phyloP scores from a whole-genome alignment of 2,797 vertebrate species.

The Tokudaia muenninki region DNA sequence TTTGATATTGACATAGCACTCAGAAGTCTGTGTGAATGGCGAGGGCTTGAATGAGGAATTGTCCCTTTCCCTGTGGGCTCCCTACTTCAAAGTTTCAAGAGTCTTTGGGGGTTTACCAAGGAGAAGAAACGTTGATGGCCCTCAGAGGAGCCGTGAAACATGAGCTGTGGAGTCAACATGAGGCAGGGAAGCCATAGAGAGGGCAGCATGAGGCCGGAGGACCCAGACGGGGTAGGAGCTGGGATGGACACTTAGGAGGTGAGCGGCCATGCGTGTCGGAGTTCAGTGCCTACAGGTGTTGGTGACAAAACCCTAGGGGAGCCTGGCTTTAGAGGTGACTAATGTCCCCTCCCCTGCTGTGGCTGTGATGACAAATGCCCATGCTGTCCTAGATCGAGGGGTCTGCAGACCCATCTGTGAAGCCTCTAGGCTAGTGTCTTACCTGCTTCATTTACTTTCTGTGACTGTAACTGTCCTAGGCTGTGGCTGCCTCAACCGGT shows the following conservation, averaged over 20 bases:
- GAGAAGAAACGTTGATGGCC: fast-evolving
- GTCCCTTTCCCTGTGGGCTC: fast-evolving
- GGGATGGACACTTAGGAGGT: background rate
- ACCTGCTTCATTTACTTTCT: background rate
- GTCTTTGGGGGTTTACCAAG: background rate
- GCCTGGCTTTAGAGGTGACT: background rate
- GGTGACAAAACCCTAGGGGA: background rate
- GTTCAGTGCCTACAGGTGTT: background rate
- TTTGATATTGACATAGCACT: background rate
- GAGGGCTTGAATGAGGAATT: background rate
- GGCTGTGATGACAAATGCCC: background rate
- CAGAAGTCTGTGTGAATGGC: background rate
- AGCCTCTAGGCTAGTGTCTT: background rate
- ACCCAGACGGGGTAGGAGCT: too few relatives aligned
- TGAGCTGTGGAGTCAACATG: background rate
- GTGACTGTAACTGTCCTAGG: background rate
- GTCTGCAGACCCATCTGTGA: background rate
- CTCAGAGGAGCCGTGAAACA: background rate
- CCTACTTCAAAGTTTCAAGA: background rate
- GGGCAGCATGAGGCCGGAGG: background rate
- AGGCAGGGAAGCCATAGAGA: background rate
- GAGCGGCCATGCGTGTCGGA: fast-evolving
- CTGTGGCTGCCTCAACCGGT: fast-evolving
- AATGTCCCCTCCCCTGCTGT: fast-evolving
- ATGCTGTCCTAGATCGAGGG: background rate